Evolutionary conservation across 2,113 vertebrate species (phyloP).

Genomic region (Propithecus coquereli): DNA sequence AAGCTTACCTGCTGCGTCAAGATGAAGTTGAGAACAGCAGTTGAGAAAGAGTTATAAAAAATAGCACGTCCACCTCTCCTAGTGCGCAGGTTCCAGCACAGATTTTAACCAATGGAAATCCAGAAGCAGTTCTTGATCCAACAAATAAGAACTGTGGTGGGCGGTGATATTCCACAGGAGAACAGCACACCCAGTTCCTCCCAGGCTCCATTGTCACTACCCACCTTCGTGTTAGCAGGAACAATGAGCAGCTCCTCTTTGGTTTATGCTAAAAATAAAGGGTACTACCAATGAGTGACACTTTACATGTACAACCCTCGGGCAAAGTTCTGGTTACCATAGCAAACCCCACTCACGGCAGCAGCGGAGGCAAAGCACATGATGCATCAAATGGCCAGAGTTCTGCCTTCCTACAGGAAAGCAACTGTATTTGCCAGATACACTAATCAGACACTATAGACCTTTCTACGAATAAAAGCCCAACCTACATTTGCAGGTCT

Average conservation of each 20-base stretch:
- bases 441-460: not conserved
- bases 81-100: not conserved
- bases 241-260: constrained; percentile 45
- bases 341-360: constrained; percentile 47
- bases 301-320: constrained; percentile 43
- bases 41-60: constrained; percentile 23
- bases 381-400: not conserved
- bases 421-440: not conserved
- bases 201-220: not conserved
- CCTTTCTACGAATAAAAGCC: constrained; percentile 6
- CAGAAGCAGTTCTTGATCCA: not conserved
- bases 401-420: not conserved
- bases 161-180: not conserved
- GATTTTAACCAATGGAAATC: constrained; percentile 27
- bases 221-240: constrained; percentile 36
- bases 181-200: not conserved
- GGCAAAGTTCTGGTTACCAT: constrained; percentile 68
- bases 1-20: not conserved
- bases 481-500: not conserved
- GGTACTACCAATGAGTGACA: constrained; percentile 50
- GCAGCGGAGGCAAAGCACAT: not conserved
- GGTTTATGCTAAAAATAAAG: constrained; percentile 67
- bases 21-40: not conserved
- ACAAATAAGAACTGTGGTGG: not conserved
- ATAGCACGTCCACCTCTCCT: not conserved